Conservation (phyloP, 2,888 invertebrate species). For the Parnassius apollo region DNA sequence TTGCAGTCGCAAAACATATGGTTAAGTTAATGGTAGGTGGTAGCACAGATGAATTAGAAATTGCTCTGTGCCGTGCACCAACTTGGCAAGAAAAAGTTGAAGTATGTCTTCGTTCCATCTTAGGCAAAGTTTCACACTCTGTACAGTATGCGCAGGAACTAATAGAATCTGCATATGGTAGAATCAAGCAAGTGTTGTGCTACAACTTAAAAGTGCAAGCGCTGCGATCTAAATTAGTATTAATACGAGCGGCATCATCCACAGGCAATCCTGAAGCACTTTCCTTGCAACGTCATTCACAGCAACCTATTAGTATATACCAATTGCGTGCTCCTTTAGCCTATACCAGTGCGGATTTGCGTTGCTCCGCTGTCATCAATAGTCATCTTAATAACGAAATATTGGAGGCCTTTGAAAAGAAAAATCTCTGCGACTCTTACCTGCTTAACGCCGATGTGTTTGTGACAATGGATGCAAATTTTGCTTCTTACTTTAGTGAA, state of each 20-base stretch:
- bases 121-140: constrained; percentile 50
- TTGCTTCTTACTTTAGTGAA: constrained; percentile 1
- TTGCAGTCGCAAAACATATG: constrained; percentile 43
- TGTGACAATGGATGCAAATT: constrained; percentile 30
- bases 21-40: constrained; percentile 38
- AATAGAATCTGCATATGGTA: constrained; percentile 44
- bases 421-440: constrained; percentile 52
- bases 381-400: constrained; percentile 41
- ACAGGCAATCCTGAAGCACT: constrained; percentile 36
- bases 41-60: constrained; percentile 31
- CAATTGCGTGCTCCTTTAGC: constrained; percentile 43
- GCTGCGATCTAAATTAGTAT: constrained; percentile 43
- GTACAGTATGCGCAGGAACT: constrained; percentile 49
- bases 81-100: constrained; percentile 47
- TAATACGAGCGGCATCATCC: constrained; percentile 41
- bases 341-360: constrained; percentile 40
- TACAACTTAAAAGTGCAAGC: constrained; percentile 29
- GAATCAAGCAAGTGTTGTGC: constrained; percentile 33
- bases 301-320: constrained; percentile 37
- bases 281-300: constrained; percentile 38
- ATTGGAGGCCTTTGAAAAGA: constrained; percentile 41
- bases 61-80: constrained; percentile 23
- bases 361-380: constrained; percentile 49
- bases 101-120: constrained; percentile 40
- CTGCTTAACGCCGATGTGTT: constrained; percentile 40